phyloP scores from a whole-genome alignment of 2,797 vertebrate genomes.

The Distichodus sexfasciatus region DNA sequence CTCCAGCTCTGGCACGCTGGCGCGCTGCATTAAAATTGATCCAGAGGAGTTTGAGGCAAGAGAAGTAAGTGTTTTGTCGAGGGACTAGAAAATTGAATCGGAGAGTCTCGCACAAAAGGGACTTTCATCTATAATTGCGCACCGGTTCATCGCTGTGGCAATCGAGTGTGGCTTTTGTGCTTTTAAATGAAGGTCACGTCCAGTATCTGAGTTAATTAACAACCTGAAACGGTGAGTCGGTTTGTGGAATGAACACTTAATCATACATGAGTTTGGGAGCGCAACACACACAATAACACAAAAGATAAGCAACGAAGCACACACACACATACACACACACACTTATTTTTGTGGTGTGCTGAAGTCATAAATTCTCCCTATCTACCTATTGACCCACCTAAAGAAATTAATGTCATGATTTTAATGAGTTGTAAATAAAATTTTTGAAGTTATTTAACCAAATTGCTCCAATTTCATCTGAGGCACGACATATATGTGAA shows the following conservation, averaged over 20 bases:
- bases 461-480: too few relatives aligned
- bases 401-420: too few relatives aligned
- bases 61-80: constrained; percentile 12
- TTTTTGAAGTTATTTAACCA: too few relatives aligned
- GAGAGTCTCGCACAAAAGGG: constrained; percentile 1
- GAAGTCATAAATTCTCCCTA: too few relatives aligned
- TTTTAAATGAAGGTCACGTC: constrained; percentile 31
- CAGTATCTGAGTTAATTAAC: constrained; percentile 33
- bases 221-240: constrained; percentile 1
- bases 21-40: constrained; percentile 13
- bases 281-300: background rate
- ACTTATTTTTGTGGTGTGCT: too few relatives aligned
- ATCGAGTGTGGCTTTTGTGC: constrained; percentile 27
- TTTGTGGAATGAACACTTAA: constrained; percentile 24
- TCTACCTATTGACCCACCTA: too few relatives aligned
- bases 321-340: background rate
- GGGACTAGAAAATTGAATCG: constrained; percentile 17
- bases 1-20: background rate
- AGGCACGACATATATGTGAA: too few relatives aligned
- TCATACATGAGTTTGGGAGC: constrained; percentile 18
- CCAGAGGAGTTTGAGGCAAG: background rate
- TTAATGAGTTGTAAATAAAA: too few relatives aligned
- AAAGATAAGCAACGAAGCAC: background rate
- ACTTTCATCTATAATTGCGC: constrained; percentile 32
- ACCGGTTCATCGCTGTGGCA: constrained; percentile 32